phyloP scores from a whole-genome alignment of 1,140 invertebrate species.

The Centruroides vittatus region DNA sequence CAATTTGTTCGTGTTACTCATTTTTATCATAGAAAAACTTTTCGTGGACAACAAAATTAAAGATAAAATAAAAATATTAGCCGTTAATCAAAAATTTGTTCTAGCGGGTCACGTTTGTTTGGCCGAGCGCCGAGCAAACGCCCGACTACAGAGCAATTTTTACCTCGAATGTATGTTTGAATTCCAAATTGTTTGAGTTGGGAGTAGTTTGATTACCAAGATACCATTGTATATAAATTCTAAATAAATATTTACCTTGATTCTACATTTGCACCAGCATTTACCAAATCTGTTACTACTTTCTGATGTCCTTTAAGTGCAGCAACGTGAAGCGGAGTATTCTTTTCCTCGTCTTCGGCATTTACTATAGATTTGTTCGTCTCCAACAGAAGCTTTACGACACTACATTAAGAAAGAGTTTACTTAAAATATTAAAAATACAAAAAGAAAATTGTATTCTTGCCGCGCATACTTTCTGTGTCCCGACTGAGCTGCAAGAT shows the following conservation, averaged over 20 bases:
- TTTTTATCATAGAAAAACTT: too few relatives aligned
- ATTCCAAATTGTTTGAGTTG: too few relatives aligned
- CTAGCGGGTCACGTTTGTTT: too few relatives aligned
- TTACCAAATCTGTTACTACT: conserved; percentile 26
- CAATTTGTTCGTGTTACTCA: too few relatives aligned
- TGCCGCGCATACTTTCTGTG: conserved; percentile 27
- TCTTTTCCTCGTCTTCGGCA: conserved; percentile 26
- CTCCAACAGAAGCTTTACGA: conserved; percentile 29
- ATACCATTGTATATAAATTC: background rate
- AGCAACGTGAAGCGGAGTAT: conserved; percentile 36
- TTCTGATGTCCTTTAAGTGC: conserved; percentile 29
- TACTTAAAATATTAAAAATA: background rate
- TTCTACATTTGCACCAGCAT: conserved; percentile 32
- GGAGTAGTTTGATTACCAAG: too few relatives aligned
- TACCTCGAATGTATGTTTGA: too few relatives aligned
- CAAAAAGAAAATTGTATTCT: background rate
- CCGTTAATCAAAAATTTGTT: too few relatives aligned
- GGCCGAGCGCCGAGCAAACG: too few relatives aligned
- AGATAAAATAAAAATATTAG: too few relatives aligned
- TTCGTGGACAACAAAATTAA: too few relatives aligned
- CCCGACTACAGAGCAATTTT: too few relatives aligned
- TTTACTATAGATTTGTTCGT: conserved; percentile 28
- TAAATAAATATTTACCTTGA: conserved; percentile 26
- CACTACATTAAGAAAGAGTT: conserved; percentile 14
- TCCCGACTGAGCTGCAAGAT: conserved; percentile 33